Conservation (phyloP, 2,113 vertebrate species). For the Balaenoptera acutorostrata region DNA sequence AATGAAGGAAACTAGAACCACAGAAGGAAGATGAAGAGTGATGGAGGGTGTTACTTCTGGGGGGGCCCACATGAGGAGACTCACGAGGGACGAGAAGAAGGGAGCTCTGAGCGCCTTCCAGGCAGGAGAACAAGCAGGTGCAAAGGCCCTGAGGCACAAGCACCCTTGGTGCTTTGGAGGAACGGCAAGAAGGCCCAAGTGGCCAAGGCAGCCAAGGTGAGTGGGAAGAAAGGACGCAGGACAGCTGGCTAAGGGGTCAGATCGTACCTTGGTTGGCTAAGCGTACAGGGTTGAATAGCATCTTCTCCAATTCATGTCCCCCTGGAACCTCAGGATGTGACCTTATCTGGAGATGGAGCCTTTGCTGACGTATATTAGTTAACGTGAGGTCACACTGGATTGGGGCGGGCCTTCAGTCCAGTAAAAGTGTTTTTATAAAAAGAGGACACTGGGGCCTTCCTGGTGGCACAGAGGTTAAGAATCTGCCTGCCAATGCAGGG, state of each 20-base stretch:
- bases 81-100: background rate
- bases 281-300: accelerated
- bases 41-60: background rate
- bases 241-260: accelerated
- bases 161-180: background rate
- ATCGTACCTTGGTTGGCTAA: background rate
- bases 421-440: background rate
- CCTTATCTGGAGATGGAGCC: background rate
- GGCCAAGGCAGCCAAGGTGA: too few relatives aligned
- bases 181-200: accelerated
- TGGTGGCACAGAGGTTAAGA: too few relatives aligned
- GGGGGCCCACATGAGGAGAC: accelerated
- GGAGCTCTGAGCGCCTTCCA: background rate
- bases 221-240: background rate
- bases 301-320: background rate
- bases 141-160: background rate
- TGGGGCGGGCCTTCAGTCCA: background rate
- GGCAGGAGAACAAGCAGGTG: background rate
- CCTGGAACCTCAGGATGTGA: background rate
- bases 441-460: background rate
- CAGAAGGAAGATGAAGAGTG: background rate
- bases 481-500: too few relatives aligned
- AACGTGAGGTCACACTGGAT: too few relatives aligned
- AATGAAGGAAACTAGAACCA: background rate
- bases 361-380: background rate